Percentiles rank a stretch among this genome's conserved stretches.
Evolutionary conservation across 2,888 invertebrate species (phyloP).

Genomic region (Cecidostiba fungosa): DNA sequence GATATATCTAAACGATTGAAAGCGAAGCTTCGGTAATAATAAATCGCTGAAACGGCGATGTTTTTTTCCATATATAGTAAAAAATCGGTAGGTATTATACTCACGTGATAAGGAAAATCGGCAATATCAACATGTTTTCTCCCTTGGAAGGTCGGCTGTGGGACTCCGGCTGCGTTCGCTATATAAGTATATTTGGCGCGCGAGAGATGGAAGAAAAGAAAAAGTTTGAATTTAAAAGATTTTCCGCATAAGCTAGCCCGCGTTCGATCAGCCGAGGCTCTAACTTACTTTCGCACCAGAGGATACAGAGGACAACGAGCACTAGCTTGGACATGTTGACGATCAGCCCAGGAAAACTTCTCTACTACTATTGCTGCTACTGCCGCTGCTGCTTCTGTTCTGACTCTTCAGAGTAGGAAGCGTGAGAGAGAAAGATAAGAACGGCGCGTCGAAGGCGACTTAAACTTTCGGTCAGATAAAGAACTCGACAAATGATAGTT

Average conservation of each 20-base stretch:
- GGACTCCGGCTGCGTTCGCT: not conserved
- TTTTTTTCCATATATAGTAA: not conserved
- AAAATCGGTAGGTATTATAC: not conserved
- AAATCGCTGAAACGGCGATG: not conserved
- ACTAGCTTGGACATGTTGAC: conserved; percentile 61
- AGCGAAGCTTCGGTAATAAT: not conserved
- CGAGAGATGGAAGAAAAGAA: not conserved
- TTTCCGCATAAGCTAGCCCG: not conserved
- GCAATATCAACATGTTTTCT: conserved; percentile 45
- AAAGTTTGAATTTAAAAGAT: conserved; percentile 38
- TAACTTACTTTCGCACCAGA: conserved; percentile 54
- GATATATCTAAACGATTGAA: not conserved
- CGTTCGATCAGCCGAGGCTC: conserved; percentile 22
- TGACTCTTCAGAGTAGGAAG: not conserved
- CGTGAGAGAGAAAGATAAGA: conserved; percentile 35
- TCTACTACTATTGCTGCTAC: not conserved
- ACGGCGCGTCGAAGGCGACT: conserved; percentile 25
- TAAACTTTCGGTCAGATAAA: conserved; percentile 44
- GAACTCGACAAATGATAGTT: conserved; percentile 44
- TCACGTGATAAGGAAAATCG: conserved; percentile 46
- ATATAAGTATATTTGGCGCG: not conserved
- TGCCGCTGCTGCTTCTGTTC: not conserved
- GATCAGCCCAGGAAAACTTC: conserved; percentile 53
- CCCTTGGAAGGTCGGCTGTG: not conserved
- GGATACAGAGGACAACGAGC: conserved; percentile 40